phyloP scores from a whole-genome alignment of 2,888 invertebrate species.

The Cordylochernes scorpioides region DNA sequence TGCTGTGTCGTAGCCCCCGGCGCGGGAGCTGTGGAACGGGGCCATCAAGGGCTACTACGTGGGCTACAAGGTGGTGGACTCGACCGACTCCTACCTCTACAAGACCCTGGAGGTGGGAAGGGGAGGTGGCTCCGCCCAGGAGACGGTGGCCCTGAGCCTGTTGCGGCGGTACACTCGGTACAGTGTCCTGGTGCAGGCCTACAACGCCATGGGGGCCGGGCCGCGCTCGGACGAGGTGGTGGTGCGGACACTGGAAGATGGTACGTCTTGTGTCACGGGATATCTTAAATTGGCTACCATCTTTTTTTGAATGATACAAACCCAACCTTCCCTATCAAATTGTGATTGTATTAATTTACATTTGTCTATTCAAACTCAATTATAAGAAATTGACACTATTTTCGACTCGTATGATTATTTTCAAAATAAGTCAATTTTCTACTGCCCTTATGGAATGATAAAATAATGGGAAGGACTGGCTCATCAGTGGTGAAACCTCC shows the following conservation, averaged over 20 bases:
- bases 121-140: conserved; percentile 5
- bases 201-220: conserved; percentile 21
- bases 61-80: conserved; percentile 18
- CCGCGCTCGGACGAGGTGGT: conserved; percentile 20
- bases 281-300: too few relatives aligned
- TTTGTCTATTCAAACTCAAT: too few relatives aligned
- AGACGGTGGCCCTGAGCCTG: conserved; percentile 15
- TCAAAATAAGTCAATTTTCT: too few relatives aligned
- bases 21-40: conserved; percentile 20
- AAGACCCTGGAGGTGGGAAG: conserved; percentile 16
- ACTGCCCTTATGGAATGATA: too few relatives aligned
- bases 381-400: too few relatives aligned
- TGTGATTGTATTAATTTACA: too few relatives aligned
- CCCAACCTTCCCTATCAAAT: too few relatives aligned
- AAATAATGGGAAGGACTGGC: too few relatives aligned
- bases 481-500: too few relatives aligned
- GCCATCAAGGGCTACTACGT: conserved; percentile 15
- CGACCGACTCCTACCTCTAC: conserved; percentile 21
- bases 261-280: too few relatives aligned
- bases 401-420: too few relatives aligned
- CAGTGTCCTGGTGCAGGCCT: conserved; percentile 21
- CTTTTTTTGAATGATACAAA: too few relatives aligned
- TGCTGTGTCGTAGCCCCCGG: conserved; percentile 30
- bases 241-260: conserved; percentile 20
- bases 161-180: conserved; percentile 23